Conservation (phyloP, 2,888 invertebrate species). For the Drosophila cognata region DNA sequence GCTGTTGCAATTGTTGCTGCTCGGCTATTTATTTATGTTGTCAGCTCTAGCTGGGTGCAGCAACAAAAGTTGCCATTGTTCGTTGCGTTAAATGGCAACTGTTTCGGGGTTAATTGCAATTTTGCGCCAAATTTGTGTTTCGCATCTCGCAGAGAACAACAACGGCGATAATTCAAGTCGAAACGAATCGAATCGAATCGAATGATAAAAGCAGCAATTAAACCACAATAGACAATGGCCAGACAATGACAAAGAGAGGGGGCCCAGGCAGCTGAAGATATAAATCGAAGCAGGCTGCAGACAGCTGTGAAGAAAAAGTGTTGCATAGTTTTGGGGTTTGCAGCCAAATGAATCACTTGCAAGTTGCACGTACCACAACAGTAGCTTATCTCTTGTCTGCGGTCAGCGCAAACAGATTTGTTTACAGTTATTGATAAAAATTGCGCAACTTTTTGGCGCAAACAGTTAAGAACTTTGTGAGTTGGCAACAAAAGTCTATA, state of each 20-base stretch:
- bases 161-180: conserved; percentile 40
- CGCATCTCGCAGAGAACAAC: conserved; percentile 7
- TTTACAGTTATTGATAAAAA: conserved; percentile 65
- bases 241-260: background rate
- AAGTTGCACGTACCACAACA: conserved; percentile 2
- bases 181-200: conserved; percentile 18
- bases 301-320: conserved; percentile 37
- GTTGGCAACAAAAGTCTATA: background rate
- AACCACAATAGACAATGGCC: conserved; percentile 22
- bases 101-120: conserved; percentile 65
- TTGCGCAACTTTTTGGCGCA: conserved; percentile 41
- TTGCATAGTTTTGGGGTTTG: conserved; percentile 50
- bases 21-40: conserved; percentile 1
- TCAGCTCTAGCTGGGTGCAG: conserved; percentile 8
- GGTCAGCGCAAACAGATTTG: conserved; percentile 47
- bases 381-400: conserved; percentile 54
- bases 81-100: conserved; percentile 4
- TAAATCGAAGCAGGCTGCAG: conserved; percentile 36
- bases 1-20: background rate
- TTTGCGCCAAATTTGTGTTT: conserved; percentile 51
- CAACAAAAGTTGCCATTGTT: background rate
- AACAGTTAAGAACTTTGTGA: conserved; percentile 54
- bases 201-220: conserved; percentile 50
- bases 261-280: conserved; percentile 7
- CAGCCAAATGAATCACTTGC: conserved; percentile 48